Evolutionary conservation across 2,113 vertebrate genomes (phyloP).

Genomic region (Bungarus multicinctus): DNA sequence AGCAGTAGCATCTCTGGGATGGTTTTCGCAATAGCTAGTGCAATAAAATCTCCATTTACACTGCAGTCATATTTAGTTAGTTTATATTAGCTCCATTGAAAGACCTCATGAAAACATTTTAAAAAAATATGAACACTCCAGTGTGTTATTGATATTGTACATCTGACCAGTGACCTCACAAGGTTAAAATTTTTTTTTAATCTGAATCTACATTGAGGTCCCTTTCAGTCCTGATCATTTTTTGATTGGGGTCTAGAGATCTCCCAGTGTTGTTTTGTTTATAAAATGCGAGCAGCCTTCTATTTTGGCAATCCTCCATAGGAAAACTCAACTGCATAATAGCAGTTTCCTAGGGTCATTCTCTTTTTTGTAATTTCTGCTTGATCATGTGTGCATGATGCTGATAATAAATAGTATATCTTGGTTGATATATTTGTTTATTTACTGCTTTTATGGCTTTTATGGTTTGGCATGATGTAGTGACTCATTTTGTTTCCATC

Average conservation of each 20-base stretch:
- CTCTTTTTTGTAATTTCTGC: background rate
- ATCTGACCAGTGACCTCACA: background rate
- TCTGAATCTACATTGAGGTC: background rate
- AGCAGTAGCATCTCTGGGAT: background rate
- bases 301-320: background rate
- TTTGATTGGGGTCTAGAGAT: background rate
- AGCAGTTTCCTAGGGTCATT: background rate
- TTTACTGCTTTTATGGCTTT: background rate
- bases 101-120: background rate
- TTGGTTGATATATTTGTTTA: background rate
- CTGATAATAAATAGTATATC: background rate
- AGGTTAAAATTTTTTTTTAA: background rate
- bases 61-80: background rate
- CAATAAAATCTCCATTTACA: background rate
- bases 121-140: background rate
- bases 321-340: background rate
- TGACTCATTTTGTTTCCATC: background rate
- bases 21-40: background rate
- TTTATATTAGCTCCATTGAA: background rate
- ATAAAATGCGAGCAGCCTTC: background rate
- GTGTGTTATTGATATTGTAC: background rate
- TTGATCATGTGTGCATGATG: background rate
- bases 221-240: background rate
- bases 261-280: background rate
- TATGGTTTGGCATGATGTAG: background rate